Base-by-base conservation (phyloP, 2,113 vertebrate species). In the Clarias batrachus region DNA sequence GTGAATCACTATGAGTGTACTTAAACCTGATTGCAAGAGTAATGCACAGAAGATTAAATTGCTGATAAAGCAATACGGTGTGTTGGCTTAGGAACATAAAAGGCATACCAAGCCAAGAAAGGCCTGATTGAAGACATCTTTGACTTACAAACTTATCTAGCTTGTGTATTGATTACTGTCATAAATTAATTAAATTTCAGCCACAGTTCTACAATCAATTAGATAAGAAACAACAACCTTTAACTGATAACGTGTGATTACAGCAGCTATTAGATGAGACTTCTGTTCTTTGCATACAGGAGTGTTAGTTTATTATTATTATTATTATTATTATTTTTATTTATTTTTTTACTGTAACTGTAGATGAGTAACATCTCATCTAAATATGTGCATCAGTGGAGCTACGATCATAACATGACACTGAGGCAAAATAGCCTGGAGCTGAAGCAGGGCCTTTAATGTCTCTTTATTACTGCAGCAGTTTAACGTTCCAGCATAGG, bases 401-500 rank as follows among this genome's bases (percentile, higher is more conserved):
- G 17, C 4, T 23, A 57, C 56, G n/a, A 59, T 41, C 23, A 54
- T 82, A 56, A 52, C 37, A 3, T 23, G 21, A 48, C 12, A 60
- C 3, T 19, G 70, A 70, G 25, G 1, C 13, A 78, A 66, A 54
- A 65, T 54, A 62, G 1, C 30, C 79, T 81, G 21, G 60, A 82
- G 1, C 52, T 70, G 25, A 33, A 80, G 19, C 33, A 23, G 52
- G 52, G 52, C 30, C 62, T 78, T 68, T 79, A 79, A 57, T 41
- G 48, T 74, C 41, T 66, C 11, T 37, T 85, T 85, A 70, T 56
- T 80, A 60, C 65, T 86, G 54, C 63, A 56, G n/a, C 19, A 82
- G 70, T 57, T 19, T 81, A 60, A 82, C 21, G n/a, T 74, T 56
- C 66, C 82, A n/a, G 65, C 86, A 87, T 48, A 88, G 82, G 82